Evolutionary conservation across 1,140 invertebrate species (phyloP), one percentile per base, ranked within the genome.

Genomic region (Drosophila obscura): DNA sequence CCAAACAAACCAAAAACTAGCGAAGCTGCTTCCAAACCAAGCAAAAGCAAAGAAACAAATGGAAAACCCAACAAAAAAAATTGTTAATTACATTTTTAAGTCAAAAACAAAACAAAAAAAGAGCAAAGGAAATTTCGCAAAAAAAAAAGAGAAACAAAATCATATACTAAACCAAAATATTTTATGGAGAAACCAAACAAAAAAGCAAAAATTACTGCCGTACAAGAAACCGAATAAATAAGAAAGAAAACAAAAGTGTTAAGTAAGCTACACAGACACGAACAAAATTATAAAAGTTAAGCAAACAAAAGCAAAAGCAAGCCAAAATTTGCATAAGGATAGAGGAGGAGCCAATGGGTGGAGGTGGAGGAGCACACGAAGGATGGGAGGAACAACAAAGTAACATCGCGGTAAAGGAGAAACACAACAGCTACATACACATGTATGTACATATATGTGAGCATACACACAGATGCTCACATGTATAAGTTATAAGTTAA

Each of bases 31-130:
- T 75, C 61, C 41, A 78, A 61, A 77, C 31, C 71, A 74, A 83
- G 76, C 80, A 68, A 77, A 67, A 45, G 22, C 19, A 39, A 52
- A 64, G 53, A 13, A 19, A 56, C 46, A 58, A 51, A 62, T n/a
- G 58, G 26, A 58, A 52, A 46, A 15, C 24, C 41, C 31, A 60
- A 66, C 39, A 62, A 59, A 65, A 77, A 72, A 87, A 90, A 87
- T 90, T 90, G 88, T 90, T 90, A 90, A 90, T 90, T 90, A 90
- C 83, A 90, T 90, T 88, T 90, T 90, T 90, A 90, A 90, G 88
- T 82, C 71, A 74, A 64, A 44, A 64, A 19, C n/a, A 53, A 51
- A 49, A 28, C 31, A 52, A 31, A 65, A 66, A 55, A 69, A 57
- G 6, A 39, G 26, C 44, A 49, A 67, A 52, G 45, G 6, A 53